Percentiles rank a stretch among this genome's conserved stretches.
Evolutionary conservation across 1,140 invertebrate genomes (phyloP).

Genomic region (Chelonus insularis): DNA sequence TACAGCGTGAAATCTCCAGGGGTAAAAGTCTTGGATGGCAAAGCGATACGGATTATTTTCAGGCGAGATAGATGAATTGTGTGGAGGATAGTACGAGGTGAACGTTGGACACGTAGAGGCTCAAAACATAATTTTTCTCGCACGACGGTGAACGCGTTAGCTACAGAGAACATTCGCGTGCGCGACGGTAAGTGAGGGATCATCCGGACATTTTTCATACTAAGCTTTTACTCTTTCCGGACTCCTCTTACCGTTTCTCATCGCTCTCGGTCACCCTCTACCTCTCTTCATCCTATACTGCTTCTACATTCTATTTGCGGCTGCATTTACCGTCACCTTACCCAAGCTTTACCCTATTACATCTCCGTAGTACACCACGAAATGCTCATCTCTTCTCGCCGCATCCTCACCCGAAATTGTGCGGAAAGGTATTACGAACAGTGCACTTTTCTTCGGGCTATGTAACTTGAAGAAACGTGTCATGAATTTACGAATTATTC

Average conservation of each 20-base stretch:
- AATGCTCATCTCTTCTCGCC: conserved; percentile 14
- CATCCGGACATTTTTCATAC: conserved; percentile 49
- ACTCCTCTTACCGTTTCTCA: conserved; percentile 28
- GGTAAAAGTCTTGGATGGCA: conserved; percentile 5
- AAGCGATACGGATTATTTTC: conserved; percentile 21
- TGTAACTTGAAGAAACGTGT: conserved; percentile 8
- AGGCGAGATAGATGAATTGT: conserved; percentile 3
- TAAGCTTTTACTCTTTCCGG: conserved; percentile 41
- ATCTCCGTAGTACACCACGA: conserved; percentile 9
- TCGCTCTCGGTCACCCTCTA: conserved; percentile 19
- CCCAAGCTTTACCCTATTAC: conserved; percentile 23
- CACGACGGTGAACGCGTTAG: conserved; percentile 16
- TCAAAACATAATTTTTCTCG: conserved; percentile 48
- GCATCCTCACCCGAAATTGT: conserved; percentile 21
- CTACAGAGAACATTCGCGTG: conserved; percentile 10
- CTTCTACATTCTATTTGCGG: conserved; percentile 22
- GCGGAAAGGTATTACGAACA: conserved; percentile 27
- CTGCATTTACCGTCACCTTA: conserved; percentile 23
- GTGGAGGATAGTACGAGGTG: background rate
- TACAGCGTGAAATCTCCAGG: background rate
- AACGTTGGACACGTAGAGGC: conserved; percentile 18
- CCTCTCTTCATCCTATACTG: background rate
- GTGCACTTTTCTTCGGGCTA: background rate
- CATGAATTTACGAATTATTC: conserved; percentile 1
- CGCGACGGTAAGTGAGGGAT: conserved; percentile 38